A percentile compares a stretch with the other conserved stretches of the same genome.
These are phyloP conservation scores for Caenorhabditis japonica DNA, from an alignment of 2,888 invertebrate genomes.

Conservation along the genomic window DNA sequence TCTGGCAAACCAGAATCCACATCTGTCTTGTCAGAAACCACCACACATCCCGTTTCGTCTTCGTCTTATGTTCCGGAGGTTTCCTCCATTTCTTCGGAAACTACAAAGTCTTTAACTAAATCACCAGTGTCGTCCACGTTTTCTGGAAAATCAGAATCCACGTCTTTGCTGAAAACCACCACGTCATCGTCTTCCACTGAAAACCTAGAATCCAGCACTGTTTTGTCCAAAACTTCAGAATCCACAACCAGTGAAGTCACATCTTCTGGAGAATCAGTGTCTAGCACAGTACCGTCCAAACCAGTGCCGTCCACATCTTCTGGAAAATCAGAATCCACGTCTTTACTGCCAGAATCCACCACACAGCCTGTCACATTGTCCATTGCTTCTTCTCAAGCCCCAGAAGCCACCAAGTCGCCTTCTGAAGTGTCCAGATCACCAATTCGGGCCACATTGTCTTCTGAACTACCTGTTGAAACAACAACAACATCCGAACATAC, in stretches of 20 bases:
- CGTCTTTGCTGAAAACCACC: background rate
- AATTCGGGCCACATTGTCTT: background rate
- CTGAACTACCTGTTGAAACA: too few species aligned
- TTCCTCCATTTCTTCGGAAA: background rate
- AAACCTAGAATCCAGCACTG: background rate
- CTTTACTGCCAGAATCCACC: background rate
- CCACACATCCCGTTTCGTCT: too few species aligned
- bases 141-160: background rate
- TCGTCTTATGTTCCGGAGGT: too few species aligned
- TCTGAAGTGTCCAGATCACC: background rate
- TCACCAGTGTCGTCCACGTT: background rate
- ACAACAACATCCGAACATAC: conserved; percentile 1
- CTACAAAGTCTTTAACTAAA: background rate
- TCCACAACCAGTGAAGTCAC: background rate
- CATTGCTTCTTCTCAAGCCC: background rate
- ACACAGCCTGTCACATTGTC: background rate
- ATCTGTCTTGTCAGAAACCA: background rate
- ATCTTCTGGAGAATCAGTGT: conserved; percentile 5
- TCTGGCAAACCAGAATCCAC: too few species aligned
- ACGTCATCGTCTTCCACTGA: conserved; percentile 4
- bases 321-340: background rate
- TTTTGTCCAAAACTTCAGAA: background rate
- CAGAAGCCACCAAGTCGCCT: conserved; percentile 6
- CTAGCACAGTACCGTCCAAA: conserved; percentile 3
- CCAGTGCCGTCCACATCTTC: conserved; percentile 15